Percentiles rank a stretch among this genome's conserved stretches.
These are phyloP conservation scores for Eupeodes latifasciatus DNA, from an alignment of 2,888 invertebrate genomes.

Conservation along the genomic window DNA sequence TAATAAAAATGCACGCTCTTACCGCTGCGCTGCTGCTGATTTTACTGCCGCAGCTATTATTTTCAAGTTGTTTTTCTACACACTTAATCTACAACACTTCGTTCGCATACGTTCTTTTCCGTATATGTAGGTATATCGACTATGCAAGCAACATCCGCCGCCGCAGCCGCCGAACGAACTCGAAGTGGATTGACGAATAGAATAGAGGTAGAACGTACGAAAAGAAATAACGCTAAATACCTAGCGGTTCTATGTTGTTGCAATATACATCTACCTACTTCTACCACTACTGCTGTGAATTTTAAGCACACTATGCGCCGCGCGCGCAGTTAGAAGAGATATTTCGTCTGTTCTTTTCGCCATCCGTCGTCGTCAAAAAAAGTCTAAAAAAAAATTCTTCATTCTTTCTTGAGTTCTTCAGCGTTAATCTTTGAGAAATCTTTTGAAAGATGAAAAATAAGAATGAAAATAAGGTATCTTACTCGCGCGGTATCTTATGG, in stretches of 20 bases:
- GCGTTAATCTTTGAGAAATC: slow-evolving; percentile 39
- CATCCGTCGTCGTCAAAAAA: background rate
- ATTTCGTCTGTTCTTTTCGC: slow-evolving; percentile 29
- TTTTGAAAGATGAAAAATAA: slow-evolving; percentile 25
- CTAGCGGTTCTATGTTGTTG: slow-evolving; percentile 66
- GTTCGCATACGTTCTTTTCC: slow-evolving; percentile 37
- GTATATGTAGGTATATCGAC: slow-evolving; percentile 18
- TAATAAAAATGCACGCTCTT: slow-evolving; percentile 66
- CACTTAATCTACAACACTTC: slow-evolving; percentile 27
- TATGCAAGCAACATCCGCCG: slow-evolving; percentile 47
- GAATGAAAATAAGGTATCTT: slow-evolving; percentile 13
- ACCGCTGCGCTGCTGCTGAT: slow-evolving; percentile 10
- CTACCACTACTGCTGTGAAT: slow-evolving; percentile 33
- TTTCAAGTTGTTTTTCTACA: slow-evolving; percentile 39
- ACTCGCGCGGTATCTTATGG: slow-evolving; percentile 32
- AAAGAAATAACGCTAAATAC: slow-evolving; percentile 69
- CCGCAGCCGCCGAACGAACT: slow-evolving; percentile 50
- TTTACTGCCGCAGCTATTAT: slow-evolving; percentile 37
- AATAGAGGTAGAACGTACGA: slow-evolving; percentile 33
- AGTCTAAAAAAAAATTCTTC: background rate
- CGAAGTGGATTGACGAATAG: slow-evolving; percentile 17
- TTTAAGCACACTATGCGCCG: slow-evolving; percentile 21
- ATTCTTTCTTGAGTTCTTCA: slow-evolving; percentile 8
- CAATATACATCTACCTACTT: slow-evolving; percentile 9
- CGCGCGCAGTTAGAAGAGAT: slow-evolving; percentile 38